These are phyloP conservation scores for Sceloporus tristichus DNA, from an alignment of 2,113 vertebrate genomes.

Conservation along the genomic window DNA sequence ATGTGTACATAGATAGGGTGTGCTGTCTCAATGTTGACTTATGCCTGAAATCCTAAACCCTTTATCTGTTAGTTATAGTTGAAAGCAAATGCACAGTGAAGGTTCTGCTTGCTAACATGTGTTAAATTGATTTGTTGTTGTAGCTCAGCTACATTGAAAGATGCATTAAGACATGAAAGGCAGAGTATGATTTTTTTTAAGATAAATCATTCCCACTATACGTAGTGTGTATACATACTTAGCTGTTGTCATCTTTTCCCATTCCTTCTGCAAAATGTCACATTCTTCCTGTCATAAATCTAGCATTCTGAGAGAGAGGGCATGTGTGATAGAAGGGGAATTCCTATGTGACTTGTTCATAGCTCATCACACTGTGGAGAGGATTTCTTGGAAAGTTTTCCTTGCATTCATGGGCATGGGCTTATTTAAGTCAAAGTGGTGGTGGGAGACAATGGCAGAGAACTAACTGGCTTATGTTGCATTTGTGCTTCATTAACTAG, in stretches of 20 bases:
- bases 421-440: constrained; percentile 41
- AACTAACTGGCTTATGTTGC: constrained; percentile 50
- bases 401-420: constrained; percentile 45
- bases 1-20: neutral
- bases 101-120: neutral
- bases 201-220: neutral
- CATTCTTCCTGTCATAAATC: neutral
- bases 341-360: neutral
- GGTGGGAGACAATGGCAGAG: neutral
- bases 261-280: neutral
- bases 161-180: no score
- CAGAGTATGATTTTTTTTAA: no score
- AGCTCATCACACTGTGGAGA: neutral
- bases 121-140: neutral
- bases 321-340: rapidly evolving
- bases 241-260: neutral
- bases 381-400: neutral
- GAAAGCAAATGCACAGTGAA: no score
- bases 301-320: rapidly evolving
- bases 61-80: neutral
- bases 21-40: neutral
- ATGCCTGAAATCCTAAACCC: neutral
- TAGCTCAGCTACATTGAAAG: no score
- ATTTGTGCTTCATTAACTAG: constrained; percentile 64
- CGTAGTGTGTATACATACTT: no score